These are phyloP conservation scores for Noctua janthina DNA, from an alignment of 2,888 invertebrate species.

Conservation along the genomic window DNA sequence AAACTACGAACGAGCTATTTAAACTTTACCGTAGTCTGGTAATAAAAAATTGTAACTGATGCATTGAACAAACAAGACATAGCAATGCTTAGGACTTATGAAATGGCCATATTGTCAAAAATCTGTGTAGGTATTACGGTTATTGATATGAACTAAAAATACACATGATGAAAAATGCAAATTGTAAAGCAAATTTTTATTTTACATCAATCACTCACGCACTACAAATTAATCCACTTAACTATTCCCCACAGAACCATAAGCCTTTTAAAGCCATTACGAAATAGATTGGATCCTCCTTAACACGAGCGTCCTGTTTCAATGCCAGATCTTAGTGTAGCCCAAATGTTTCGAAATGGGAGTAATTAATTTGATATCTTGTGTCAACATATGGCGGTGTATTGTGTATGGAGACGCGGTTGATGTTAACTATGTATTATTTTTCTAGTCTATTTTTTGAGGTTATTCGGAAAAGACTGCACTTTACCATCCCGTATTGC, in stretches of 20 bases:
- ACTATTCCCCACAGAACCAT: slow-evolving; percentile 3
- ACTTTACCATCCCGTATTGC: not conserved
- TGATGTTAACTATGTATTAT: not conserved
- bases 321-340: slow-evolving; percentile 20
- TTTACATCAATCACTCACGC: not conserved
- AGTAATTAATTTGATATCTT: slow-evolving; percentile 56
- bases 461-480: not conserved
- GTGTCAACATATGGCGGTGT: not conserved
- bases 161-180: not conserved
- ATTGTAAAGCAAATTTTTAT: not conserved
- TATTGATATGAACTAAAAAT: not conserved
- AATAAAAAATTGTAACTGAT: not conserved
- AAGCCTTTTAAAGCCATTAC: slow-evolving; percentile 44
- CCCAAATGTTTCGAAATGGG: slow-evolving; percentile 31
- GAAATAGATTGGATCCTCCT: slow-evolving; percentile 37
- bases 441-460: not conserved
- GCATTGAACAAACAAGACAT: not conserved
- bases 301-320: slow-evolving; percentile 19
- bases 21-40: not conserved
- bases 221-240: slow-evolving; percentile 16
- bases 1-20: not conserved
- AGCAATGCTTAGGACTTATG: not conserved
- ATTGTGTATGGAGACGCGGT: not conserved
- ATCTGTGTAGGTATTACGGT: not conserved
- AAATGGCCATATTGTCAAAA: not conserved